phyloP scores from a whole-genome alignment of 2,888 invertebrate species.

The Rosalia funebris region DNA sequence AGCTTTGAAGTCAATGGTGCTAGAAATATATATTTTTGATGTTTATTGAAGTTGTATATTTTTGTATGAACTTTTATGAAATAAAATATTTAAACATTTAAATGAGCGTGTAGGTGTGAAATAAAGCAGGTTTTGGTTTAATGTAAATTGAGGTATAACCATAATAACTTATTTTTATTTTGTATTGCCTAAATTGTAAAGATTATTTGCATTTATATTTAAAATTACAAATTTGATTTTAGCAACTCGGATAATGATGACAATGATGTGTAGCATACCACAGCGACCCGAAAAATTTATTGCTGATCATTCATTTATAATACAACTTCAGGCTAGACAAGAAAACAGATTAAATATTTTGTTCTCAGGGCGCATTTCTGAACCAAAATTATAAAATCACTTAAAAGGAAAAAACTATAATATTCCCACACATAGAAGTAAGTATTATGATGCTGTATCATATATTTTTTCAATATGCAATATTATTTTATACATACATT shows the following conservation, averaged over 20 bases:
- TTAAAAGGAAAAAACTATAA: no score
- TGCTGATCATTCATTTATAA: conserved; percentile 38
- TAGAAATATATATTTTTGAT: neutral
- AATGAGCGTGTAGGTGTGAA: no score
- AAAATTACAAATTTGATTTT: no score
- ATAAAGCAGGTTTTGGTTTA: no score
- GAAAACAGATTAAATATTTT: neutral
- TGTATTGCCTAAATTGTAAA: neutral
- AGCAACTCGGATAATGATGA: no score
- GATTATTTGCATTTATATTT: conserved; percentile 12
- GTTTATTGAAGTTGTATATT: neutral
- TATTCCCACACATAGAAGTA: no score
- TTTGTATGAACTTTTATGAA: neutral
- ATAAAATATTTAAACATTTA: no score
- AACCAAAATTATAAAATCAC: conserved; percentile 24
- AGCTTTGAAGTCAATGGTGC: neutral
- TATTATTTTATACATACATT: no score
- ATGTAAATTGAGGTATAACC: no score
- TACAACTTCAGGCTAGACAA: conserved; percentile 15
- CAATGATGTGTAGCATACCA: neutral
- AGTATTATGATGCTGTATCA: no score
- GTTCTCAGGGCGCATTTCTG: conserved; percentile 30
- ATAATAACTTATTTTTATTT: neutral
- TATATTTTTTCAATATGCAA: no score
- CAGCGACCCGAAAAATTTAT: conserved; percentile 25